A percentile compares a stretch with the other conserved stretches of the same genome.
These are phyloP conservation scores for Athalia circularis DNA, from an alignment of 2,888 invertebrate genomes.

Conservation along the genomic window DNA sequence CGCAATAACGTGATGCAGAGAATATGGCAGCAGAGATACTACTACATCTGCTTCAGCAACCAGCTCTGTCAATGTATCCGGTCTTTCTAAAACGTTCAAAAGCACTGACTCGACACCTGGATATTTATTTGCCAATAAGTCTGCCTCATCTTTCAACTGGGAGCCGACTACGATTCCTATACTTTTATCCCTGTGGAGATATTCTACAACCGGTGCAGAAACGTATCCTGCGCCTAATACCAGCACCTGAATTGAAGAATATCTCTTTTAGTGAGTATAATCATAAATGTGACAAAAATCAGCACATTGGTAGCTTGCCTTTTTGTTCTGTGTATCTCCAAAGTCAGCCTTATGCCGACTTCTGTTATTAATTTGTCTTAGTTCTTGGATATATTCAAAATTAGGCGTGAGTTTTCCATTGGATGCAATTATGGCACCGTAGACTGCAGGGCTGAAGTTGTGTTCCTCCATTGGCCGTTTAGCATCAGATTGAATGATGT, in stretches of 20 bases:
- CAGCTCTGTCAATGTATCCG: slow-evolving; percentile 82
- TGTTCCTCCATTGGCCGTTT: slow-evolving; percentile 86
- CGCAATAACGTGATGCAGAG: slow-evolving; percentile 91
- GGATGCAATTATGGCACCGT: slow-evolving; percentile 95
- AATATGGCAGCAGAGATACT: slow-evolving; percentile 93
- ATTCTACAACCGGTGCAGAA: slow-evolving; percentile 95
- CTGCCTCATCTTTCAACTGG: slow-evolving; percentile 91
- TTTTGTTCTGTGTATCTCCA: slow-evolving; percentile 77
- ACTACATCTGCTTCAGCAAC: slow-evolving; percentile 86
- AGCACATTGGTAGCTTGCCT: slow-evolving; percentile 69
- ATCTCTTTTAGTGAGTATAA: neutral
- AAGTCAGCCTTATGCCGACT: slow-evolving; percentile 85
- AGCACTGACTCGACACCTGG: slow-evolving; percentile 88
- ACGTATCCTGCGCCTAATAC: slow-evolving; percentile 98
- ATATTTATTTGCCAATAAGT: slow-evolving; percentile 85
- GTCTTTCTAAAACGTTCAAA: slow-evolving; percentile 86
- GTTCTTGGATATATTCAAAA: slow-evolving; percentile 95
- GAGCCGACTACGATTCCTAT: slow-evolving; percentile 91
- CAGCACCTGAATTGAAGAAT: slow-evolving; percentile 77
- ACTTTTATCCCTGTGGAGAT: slow-evolving; percentile 88
- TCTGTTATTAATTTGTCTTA: slow-evolving; percentile 83
- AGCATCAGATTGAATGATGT: slow-evolving; percentile 92
- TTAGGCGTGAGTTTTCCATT: slow-evolving; percentile 94
- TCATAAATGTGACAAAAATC: neutral
- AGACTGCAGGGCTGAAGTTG: slow-evolving; percentile 82